These are phyloP conservation scores for Lepidonotus clava DNA, from an alignment of 2,888 invertebrate species.

Conservation along the genomic window DNA sequence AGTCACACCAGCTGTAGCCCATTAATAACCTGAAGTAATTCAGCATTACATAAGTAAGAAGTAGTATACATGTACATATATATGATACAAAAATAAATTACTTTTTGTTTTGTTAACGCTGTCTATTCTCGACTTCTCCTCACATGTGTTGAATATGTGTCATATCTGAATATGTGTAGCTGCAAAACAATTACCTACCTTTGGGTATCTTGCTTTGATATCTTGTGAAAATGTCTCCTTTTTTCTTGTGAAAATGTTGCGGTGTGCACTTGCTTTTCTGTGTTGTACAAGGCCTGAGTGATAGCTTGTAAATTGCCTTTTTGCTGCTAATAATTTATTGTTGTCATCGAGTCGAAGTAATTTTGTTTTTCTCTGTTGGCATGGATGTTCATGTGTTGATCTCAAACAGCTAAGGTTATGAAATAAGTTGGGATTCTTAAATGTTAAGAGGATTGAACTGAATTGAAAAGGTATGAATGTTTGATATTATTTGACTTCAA, in stretches of 20 bases:
- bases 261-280: neutral
- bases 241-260: neutral
- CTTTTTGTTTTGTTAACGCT: too few relatives aligned
- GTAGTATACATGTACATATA: too few relatives aligned
- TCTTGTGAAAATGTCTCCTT: neutral
- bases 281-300: neutral
- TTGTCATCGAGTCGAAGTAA: neutral
- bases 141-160: neutral
- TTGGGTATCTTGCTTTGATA: too few relatives aligned
- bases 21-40: too few relatives aligned
- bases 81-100: too few relatives aligned
- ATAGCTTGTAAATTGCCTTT: neutral
- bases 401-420: neutral
- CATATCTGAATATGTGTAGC: neutral
- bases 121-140: neutral
- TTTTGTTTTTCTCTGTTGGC: neutral
- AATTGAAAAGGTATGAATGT: too few relatives aligned
- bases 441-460: too few relatives aligned
- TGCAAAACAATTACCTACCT: neutral
- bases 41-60: too few relatives aligned
- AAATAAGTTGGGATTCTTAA: too few relatives aligned
- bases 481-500: too few relatives aligned
- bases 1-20: too few relatives aligned
- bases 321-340: slow-evolving; percentile 15
- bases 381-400: neutral